Evolutionary conservation across 23 tunicate genomes (phyloP).

Genomic region (Phallusia fumigata): DNA sequence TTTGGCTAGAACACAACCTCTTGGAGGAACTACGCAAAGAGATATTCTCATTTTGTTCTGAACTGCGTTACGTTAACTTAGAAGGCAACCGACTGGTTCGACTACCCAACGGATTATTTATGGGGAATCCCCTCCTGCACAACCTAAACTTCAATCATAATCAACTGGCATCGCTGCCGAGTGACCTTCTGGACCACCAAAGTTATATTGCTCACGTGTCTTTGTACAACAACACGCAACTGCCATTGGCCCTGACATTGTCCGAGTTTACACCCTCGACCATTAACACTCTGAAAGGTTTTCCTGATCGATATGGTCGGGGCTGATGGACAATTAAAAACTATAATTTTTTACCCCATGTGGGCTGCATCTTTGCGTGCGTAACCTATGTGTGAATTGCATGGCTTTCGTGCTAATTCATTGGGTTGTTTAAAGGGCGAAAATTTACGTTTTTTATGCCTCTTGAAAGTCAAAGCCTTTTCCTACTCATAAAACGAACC

Average conservation of each 20-base stretch:
- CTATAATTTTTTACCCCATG: no score
- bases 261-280: slow-evolving; percentile 4
- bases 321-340: neutral
- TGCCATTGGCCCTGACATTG: slow-evolving; percentile 16
- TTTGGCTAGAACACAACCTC: slow-evolving; percentile 35
- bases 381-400: no score
- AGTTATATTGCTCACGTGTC: slow-evolving; percentile 12
- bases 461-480: no score
- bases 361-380: no score
- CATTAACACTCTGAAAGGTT: slow-evolving; percentile 13
- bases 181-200: slow-evolving; percentile 23
- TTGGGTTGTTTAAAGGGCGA: no score
- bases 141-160: slow-evolving; percentile 39
- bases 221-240: slow-evolving; percentile 14
- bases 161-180: slow-evolving; percentile 6
- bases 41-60: slow-evolving; percentile 14
- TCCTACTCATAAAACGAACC: no score
- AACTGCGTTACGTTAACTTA: slow-evolving; percentile 22
- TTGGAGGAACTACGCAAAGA: slow-evolving; percentile 2
- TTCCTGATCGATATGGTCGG: neutral
- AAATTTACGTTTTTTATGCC: no score
- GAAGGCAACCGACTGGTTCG: slow-evolving; percentile 30
- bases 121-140: slow-evolving; percentile 11
- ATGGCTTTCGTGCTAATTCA: no score
- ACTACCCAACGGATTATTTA: slow-evolving; percentile 33